These are phyloP conservation scores for Cathartes aura DNA, from an alignment of 2,113 vertebrate genomes.

Conservation along the genomic window DNA sequence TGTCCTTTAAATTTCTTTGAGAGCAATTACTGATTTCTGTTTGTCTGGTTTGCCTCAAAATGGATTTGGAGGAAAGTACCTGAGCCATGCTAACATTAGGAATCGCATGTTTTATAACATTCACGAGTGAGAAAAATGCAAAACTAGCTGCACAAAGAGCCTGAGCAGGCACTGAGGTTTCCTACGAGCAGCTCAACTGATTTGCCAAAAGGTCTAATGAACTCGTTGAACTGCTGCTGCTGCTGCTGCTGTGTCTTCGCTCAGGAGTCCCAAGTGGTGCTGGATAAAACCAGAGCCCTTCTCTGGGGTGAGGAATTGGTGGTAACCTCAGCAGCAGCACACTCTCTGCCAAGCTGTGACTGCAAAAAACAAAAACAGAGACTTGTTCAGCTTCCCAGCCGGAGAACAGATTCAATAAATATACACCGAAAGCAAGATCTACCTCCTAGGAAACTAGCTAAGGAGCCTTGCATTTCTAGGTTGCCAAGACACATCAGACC, in stretches of 20 bases:
- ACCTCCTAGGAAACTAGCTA: background rate
- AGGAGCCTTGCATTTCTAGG: background rate
- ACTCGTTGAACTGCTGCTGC: background rate
- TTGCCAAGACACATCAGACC: background rate
- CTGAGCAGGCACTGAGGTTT: background rate
- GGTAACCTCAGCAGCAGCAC: background rate
- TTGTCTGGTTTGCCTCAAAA: background rate
- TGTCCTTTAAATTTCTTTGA: background rate
- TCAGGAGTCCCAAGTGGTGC: background rate
- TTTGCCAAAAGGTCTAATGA: background rate
- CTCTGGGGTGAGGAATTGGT: background rate
- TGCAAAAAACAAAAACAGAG: background rate
- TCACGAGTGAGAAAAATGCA: background rate
- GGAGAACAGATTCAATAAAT: background rate
- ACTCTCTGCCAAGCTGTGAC: background rate
- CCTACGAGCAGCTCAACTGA: background rate
- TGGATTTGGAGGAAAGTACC: background rate
- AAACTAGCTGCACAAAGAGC: background rate
- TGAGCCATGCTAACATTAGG: background rate
- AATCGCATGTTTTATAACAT: accelerated
- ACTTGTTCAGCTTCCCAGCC: background rate
- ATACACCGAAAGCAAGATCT: background rate
- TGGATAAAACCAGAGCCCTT: background rate
- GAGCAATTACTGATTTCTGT: background rate
- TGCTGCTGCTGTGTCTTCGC: background rate